Base-by-base conservation (phyloP, 1,140 invertebrate genomes). In the Caenorhabditis remanei region DNA sequence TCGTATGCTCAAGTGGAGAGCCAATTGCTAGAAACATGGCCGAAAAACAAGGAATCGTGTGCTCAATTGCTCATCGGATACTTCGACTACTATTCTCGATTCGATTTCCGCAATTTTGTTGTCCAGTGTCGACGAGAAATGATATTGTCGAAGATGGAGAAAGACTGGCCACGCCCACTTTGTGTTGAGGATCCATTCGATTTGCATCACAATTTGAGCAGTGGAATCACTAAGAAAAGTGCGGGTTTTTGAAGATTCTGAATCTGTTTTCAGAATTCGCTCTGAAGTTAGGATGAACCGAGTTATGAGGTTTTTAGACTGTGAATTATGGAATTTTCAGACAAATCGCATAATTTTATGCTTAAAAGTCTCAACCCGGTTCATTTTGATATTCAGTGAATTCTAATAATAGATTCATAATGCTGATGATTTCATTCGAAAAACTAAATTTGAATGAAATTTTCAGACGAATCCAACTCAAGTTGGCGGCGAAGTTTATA, bases 141-240 rank as follows among this genome's bases (percentile, higher is more conserved):
- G 21, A 43, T 24, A 40, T 32, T 88, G 83, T 48, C 50, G 41
- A 88, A 88, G 32, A 43, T 79, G 50, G 87, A 88, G 24, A 88
- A 88, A 43, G 71, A 85, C 11, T 88, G 87, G 87, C 71, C 67
- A 6, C 24, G 63, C 6, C 56, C 83, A 16, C 13, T 88, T 14
- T 88, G 83, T 43, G 50, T 88, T 16, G 87, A 88, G 50, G 87
- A 88, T 83, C 87, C 87, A 13, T 88, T 88, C 67, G 87, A 88
- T 63, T 55, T 85, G 55, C 65, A 71, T n/a, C 87, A 88, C 43
- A 88, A 88, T 83, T 41, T 88, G 9, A 84, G 83, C 5, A 67
- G 85, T 16, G 84, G 83, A 13, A 46, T 88, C 19, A 79, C 24
- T 4, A 71, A 71, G 19, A 83, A 65, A 85, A 88, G 87, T 88